Evolutionary conservation across 2,113 vertebrate species (phyloP), one percentile per base, ranked within the genome.

Genomic region (Zosterops borbonicus): DNA sequence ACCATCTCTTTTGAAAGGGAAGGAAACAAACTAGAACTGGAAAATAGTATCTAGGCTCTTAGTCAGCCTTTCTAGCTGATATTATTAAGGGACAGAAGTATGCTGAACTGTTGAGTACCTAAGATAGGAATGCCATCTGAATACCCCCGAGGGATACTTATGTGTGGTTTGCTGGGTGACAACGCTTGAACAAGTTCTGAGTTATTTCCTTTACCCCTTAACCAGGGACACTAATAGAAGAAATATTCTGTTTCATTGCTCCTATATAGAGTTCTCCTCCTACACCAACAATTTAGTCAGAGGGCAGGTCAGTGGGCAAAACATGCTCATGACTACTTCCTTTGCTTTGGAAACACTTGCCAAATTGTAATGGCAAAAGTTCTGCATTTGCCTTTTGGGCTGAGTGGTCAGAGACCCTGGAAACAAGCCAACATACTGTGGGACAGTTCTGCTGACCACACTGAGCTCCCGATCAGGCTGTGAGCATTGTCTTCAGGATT

Each of bases 91-190:
- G 53, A 68, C 35, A 69, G 44, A 89, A 90, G 28, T 9, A 83
- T 19, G 31, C 16, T 44, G 37, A 50, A 83, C 73, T 11, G 20
- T n/a, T 96, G 95, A 96, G 77, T 96, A 95, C 83, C 76, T 53
- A 94, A 73, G 80, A 96, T 2, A 84, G 92, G 95, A 96, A 96
- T 97, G 93, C 46, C 83, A 92, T 95, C 85, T 86, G 68, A 96
- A 96, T 87, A 78, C 24, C 83, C 86, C 29, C 33, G 69, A 90
- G 46, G 92, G 73, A 94, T 33, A 83, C 23, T 52, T 63, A 33
- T 49, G 65, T 62, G 65, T 39, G 56, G 83, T 78, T 91, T 93
- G 76, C 73, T 79, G 73, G 53, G 90, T 95, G 88, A 94, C 2
- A 3, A 95, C 71, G 89, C 60, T 47, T 87, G 80, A 95, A 93